These are phyloP conservation scores for Kuschelorhynchus macadamiae DNA, from an alignment of 2,888 invertebrate genomes.

Conservation along the genomic window DNA sequence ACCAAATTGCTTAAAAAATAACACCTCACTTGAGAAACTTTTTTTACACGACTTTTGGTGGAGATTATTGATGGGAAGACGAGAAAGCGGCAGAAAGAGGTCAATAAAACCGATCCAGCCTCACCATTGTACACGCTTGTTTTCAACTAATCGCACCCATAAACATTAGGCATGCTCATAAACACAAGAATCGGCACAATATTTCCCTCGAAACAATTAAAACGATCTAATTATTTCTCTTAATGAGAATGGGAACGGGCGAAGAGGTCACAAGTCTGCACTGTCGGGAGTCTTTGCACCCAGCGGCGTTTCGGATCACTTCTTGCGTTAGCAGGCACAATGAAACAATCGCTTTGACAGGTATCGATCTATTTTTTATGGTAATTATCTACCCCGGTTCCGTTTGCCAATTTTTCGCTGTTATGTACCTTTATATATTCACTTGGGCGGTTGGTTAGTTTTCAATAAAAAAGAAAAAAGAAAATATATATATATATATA, in stretches of 20 bases:
- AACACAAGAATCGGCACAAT: slow-evolving; percentile 44
- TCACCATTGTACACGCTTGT: too few relatives aligned
- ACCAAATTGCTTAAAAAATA: too few relatives aligned
- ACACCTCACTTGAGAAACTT: too few relatives aligned
- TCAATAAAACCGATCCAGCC: not conserved
- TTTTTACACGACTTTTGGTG: too few relatives aligned
- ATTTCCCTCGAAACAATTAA: slow-evolving; percentile 45
- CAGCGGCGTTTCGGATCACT: slow-evolving; percentile 61
- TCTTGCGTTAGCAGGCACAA: slow-evolving; percentile 33
- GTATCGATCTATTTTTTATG: slow-evolving; percentile 45
- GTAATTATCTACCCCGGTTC: slow-evolving; percentile 20
- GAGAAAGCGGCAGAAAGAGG: too few relatives aligned
- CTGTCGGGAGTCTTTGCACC: slow-evolving; percentile 60
- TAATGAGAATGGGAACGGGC: slow-evolving; percentile 67
- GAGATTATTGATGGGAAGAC: too few relatives aligned
- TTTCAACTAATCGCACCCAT: slow-evolving; percentile 29
- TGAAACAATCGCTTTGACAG: slow-evolving; percentile 37
- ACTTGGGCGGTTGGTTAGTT: too few relatives aligned
- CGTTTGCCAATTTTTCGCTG: not conserved
- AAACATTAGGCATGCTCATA: slow-evolving; percentile 33
- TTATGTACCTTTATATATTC: too few relatives aligned
- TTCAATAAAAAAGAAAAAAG: too few relatives aligned
- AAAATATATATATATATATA: too few relatives aligned
- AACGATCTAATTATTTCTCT: slow-evolving; percentile 64
- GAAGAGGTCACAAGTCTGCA: slow-evolving; percentile 61